Evolutionary conservation across 2,113 vertebrate species (phyloP).

Genomic region (Paradoxurus hermaphroditus): DNA sequence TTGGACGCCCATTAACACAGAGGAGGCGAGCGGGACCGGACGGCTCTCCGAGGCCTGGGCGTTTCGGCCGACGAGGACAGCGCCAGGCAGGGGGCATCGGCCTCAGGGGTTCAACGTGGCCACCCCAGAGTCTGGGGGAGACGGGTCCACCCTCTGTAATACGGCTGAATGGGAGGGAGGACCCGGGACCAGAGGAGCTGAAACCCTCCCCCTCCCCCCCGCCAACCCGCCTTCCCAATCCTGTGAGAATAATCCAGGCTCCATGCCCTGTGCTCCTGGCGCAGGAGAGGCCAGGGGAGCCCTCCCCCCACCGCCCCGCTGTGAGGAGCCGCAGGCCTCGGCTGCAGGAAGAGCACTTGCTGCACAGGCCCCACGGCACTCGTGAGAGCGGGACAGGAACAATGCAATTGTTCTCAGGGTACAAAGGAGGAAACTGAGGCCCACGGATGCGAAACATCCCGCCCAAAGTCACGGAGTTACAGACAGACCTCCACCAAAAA

Average conservation of each 20-base stretch:
- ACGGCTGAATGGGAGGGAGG: background rate
- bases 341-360: background rate
- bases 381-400: too few relatives aligned
- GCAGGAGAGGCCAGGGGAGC: too few relatives aligned
- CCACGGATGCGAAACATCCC: background rate
- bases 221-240: background rate
- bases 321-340: too few relatives aligned
- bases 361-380: background rate
- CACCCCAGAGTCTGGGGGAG: background rate
- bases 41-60: background rate
- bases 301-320: too few relatives aligned
- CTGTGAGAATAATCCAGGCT: background rate
- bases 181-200: background rate
- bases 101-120: background rate
- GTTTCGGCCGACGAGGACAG: fast-evolving
- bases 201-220: background rate
- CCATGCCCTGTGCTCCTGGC: background rate
- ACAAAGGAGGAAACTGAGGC: background rate
- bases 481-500: background rate
- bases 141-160: background rate
- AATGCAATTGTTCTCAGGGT: background rate
- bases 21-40: background rate
- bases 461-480: background rate
- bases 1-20: fast-evolving
- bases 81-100: background rate